Base-by-base conservation (phyloP, 2,113 vertebrate genomes). In the Prinia subflava region DNA sequence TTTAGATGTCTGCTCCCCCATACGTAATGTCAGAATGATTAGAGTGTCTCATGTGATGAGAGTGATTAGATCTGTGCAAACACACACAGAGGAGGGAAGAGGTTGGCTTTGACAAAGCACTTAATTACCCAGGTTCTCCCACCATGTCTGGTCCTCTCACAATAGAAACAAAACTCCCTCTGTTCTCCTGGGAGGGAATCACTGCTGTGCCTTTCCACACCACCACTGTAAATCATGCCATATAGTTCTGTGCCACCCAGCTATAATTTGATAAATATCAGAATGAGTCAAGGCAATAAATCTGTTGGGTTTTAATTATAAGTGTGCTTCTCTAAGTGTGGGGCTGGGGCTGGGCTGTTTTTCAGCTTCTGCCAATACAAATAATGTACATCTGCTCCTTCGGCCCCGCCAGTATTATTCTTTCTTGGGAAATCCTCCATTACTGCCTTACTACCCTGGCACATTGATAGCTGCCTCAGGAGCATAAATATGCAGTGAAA, bases 211-310 rank as follows among this genome's bases (percentile, higher is more conserved):
- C 57, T 70, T 68, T 90, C 89, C 22, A 8, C 52, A 89, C 67
- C 70, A 81, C 63, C 82, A 71, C 85, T 67, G 74, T 89, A 97
- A 96, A 97, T 94, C 75, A 94, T 89, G 87, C 87, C 64, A 81
- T n/a, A 62, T 50, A 53, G 82, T 78, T 65, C 60, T 86, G 30
- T 75, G 74, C 73, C 92, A 89, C 84, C 87, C 52, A 78, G 55
- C 46, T 71, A 76, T 81, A 63, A 84, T 76, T 92, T 94, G 56
- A 85, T 74, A 93, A 92, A 93, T 92, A 92, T 57, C 62, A 93
- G 83, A 97, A 95, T 75, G 62, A 95, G 46, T 81, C 81, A 76
- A 92, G 39, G 94, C 64, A 90, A 93, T 94, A 96, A 93, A 96
- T 95, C 90, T 92, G 80, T 67, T 92, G 60, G 53, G 65, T 63